phyloP scores from a whole-genome alignment of 35 echinoderm and acorn worm genomes.

The Anneissia japonica region DNA sequence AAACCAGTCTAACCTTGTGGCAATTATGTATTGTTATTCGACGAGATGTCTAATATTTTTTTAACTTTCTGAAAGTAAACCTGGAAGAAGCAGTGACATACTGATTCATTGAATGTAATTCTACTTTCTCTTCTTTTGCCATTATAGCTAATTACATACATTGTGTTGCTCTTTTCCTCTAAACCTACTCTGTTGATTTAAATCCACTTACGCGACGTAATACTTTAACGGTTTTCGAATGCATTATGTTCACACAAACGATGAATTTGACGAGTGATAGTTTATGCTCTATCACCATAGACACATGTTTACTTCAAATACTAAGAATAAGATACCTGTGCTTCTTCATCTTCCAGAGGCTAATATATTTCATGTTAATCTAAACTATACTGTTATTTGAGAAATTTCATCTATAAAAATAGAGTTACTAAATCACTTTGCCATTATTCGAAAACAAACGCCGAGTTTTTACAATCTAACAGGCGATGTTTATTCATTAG shows the following conservation, averaged over 20 bases:
- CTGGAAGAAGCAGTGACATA: neutral
- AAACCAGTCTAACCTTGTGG: neutral
- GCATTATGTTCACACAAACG: neutral
- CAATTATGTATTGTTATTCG: neutral
- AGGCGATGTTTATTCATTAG: neutral
- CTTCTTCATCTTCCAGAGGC: neutral
- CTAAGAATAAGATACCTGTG: neutral
- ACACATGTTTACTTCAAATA: neutral
- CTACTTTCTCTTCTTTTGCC: neutral
- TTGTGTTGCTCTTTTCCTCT: neutral
- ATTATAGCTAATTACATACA: neutral
- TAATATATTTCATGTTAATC: neutral
- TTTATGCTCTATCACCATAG: neutral
- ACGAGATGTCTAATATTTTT: neutral
- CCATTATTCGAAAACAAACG: neutral
- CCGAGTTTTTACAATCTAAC: neutral
- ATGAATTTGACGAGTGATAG: neutral
- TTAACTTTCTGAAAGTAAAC: neutral
- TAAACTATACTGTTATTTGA: neutral
- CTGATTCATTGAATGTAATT: neutral
- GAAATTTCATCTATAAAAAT: neutral
- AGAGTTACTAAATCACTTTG: neutral
- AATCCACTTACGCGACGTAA: neutral
- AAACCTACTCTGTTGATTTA: neutral
- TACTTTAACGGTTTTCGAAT: slow-evolving; percentile 1